Base-by-base conservation (phyloP, 2,888 invertebrate genomes). In the Parthenolecanium corni region DNA sequence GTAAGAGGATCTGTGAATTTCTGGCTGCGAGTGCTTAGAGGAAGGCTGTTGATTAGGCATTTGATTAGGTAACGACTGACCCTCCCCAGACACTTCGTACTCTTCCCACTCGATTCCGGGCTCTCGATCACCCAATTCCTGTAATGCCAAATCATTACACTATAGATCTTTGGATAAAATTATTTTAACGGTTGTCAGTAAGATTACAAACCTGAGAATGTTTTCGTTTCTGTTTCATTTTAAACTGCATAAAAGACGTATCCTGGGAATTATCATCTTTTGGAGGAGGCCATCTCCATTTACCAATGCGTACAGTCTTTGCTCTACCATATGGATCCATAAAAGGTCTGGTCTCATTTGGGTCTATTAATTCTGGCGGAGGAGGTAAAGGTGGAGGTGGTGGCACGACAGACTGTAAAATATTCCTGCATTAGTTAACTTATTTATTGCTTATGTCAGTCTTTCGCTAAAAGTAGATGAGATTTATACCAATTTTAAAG, bases 231-330 rank as follows among this genome's bases (percentile, higher is more conserved):
- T 90, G 89, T 1, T 89, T 80, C 79, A 90, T 78, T 75, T 92
- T 92, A 70, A 92, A 92, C 68, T 90, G 89, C 64, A 90, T 84
- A 70, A 91, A 91, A 47, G 72, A 73, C 3, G 69, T 66, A 68
- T 88, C 89, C 4, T 83, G 80, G 16, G 80, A 80, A 1, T 84
- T 85, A 38, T 73, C 73, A n/a, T 75, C 74, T 64, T 87, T 85
- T 6, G 85, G 84, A 12, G 94, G 94, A 6, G 96, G 95, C 95
- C 95, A 95, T 66, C 89, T 78, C 93, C 93, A 93, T 75, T 92
- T 93, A 1, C 92, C 95, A 62, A 96, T 94, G 31, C 94, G 78
- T 0, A 95, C 93, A 0, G 94, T 95, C 72, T 94, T 92, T 0
- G 94, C 94, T 24, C 94, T 77, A 0, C 93, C 92, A 70, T 92